phyloP scores from a whole-genome alignment of 2,888 invertebrate genomes.

The Cryptus viduatorius region DNA sequence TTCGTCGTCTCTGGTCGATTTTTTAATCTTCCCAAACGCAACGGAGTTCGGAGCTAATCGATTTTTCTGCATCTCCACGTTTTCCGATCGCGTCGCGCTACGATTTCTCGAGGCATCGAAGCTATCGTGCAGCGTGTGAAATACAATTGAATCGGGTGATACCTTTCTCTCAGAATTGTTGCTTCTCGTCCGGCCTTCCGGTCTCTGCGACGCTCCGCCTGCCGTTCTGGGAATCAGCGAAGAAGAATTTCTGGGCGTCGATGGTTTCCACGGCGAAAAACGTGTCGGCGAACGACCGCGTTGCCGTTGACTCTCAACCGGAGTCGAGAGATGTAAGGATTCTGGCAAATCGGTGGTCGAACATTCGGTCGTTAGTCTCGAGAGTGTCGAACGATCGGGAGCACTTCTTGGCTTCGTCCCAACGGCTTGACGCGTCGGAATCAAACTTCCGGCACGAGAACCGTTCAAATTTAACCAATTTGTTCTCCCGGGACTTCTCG shows the following conservation, averaged over 20 bases:
- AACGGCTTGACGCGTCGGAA: constrained; percentile 29
- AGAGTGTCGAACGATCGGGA: constrained; percentile 33
- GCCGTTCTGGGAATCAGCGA: neutral
- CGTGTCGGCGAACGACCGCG: constrained; percentile 22
- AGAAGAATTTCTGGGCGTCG: neutral
- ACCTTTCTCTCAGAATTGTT: constrained; percentile 1
- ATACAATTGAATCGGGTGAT: constrained; percentile 10
- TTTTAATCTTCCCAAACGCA: neutral
- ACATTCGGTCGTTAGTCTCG: constrained; percentile 23
- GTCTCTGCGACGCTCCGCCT: neutral
- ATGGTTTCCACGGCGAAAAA: neutral
- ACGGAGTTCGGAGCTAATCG: neutral
- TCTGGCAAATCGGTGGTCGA: constrained; percentile 22
- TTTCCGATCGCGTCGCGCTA: neutral
- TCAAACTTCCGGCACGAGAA: constrained; percentile 8
- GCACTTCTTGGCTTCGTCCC: constrained; percentile 25
- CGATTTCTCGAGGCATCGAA: neutral
- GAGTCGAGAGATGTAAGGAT: constrained; percentile 17
- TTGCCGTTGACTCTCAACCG: constrained; percentile 18
- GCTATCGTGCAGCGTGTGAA: constrained; percentile 8
- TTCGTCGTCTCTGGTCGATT: neutral
- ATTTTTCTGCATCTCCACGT: constrained; percentile 1
- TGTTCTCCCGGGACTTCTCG: constrained; percentile 10
- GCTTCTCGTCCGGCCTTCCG: constrained; percentile 24
- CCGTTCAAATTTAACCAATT: neutral